Conservation (phyloP, 2,888 invertebrate genomes). For the Cosmorhoe ocellata region DNA sequence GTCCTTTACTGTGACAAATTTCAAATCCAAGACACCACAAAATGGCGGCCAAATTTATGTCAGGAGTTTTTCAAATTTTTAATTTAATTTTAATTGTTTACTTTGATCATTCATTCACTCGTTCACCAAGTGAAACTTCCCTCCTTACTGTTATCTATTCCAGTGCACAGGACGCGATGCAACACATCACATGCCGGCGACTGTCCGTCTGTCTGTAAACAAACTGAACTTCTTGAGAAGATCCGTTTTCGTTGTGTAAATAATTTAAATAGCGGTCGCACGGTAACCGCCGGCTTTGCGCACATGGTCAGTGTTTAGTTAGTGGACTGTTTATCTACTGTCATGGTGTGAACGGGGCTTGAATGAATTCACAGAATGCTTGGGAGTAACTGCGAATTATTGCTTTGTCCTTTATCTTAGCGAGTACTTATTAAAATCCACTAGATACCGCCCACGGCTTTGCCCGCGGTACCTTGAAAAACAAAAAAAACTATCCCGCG, state of each 20-base stretch:
- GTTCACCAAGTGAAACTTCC: not conserved
- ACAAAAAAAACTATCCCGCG: too few relatives aligned
- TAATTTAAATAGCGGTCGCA: conserved; percentile 25
- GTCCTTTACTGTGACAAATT: too few relatives aligned
- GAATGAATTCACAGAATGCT: not conserved
- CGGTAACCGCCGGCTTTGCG: conserved; percentile 8
- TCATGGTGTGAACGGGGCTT: conserved; percentile 5
- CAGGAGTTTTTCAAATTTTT: too few relatives aligned
- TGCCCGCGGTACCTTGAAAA: too few relatives aligned
- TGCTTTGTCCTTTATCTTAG: too few relatives aligned
- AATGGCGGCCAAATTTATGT: too few relatives aligned
- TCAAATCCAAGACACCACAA: too few relatives aligned
- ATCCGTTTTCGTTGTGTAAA: conserved; percentile 30
- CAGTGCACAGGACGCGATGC: conserved; percentile 16
- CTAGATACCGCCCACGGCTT: too few relatives aligned
- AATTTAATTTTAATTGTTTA: too few relatives aligned
- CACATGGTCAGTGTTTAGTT: conserved; percentile 10
- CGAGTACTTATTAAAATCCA: too few relatives aligned
- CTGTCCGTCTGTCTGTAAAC: conserved; percentile 33
- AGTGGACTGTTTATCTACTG: conserved; percentile 10
- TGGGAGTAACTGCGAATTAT: too few relatives aligned
- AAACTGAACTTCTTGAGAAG: conserved; percentile 29
- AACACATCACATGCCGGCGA: conserved; percentile 29
- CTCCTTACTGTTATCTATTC: not conserved
- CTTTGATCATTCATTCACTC: too few relatives aligned